phyloP scores from a whole-genome alignment of 2,797 vertebrate species.

The Brachyalestes nurse region DNA sequence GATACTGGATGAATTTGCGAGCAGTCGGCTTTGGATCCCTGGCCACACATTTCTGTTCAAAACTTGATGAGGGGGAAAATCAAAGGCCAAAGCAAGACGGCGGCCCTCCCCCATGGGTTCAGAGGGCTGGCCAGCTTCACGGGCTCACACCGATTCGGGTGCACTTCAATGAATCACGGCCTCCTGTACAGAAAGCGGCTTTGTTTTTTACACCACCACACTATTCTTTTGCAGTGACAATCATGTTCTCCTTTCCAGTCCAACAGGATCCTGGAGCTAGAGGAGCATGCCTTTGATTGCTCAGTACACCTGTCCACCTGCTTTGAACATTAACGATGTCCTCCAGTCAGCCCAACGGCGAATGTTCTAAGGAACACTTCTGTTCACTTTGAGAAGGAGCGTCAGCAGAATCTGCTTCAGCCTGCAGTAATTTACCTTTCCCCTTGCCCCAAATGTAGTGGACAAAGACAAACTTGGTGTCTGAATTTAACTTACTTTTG shows the following conservation, averaged over 20 bases:
- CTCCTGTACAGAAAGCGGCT: conserved; percentile 63
- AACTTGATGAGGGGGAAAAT: conserved; percentile 47
- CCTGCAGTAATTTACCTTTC: background rate
- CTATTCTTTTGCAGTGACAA: conserved; percentile 24
- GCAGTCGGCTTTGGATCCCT: conserved; percentile 17
- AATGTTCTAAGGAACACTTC: background rate
- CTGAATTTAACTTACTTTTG: background rate
- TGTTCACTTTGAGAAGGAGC: conserved; percentile 19
- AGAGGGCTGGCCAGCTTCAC: background rate
- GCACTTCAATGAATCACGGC: conserved; percentile 62
- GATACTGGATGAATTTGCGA: conserved; percentile 34
- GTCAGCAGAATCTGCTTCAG: background rate
- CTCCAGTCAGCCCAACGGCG: conserved; percentile 22
- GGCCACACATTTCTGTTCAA: conserved; percentile 30
- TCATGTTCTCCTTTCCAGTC: conserved; percentile 11
- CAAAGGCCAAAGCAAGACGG: conserved; percentile 11
- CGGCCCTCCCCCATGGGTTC: background rate
- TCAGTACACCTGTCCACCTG: conserved; percentile 21
- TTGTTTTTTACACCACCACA: background rate
- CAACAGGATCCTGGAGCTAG: background rate
- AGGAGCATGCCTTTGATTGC: conserved; percentile 12
- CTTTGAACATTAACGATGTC: conserved; percentile 40
- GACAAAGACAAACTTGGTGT: background rate
- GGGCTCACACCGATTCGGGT: conserved; percentile 56
- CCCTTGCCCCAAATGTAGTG: background rate